These are phyloP conservation scores for Cyrtodaria siliqua DNA, from an alignment of 2,888 invertebrate species.

Conservation along the genomic window DNA sequence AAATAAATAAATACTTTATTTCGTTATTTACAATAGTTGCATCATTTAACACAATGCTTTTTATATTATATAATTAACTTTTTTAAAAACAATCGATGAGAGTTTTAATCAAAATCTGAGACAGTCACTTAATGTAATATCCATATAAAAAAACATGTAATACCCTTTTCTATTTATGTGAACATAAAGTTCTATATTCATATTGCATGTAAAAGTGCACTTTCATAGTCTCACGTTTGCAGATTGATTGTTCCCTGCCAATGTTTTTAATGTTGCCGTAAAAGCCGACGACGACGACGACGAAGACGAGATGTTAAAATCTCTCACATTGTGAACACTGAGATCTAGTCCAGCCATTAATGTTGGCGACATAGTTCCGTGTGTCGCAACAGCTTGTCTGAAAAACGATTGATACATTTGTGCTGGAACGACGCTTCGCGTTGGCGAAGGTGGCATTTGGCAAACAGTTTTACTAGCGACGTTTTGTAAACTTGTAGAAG, in stretches of 20 bases:
- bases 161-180: no score
- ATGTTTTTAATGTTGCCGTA: conserved; percentile 60
- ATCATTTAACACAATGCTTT: background rate
- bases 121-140: no score
- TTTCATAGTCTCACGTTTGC: conserved; percentile 30
- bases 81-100: no score
- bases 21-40: background rate
- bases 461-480: conserved; percentile 19
- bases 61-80: no score
- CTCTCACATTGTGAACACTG: conserved; percentile 51
- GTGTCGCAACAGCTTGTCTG: conserved; percentile 31
- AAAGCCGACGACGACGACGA: conserved; percentile 64
- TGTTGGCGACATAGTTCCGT: conserved; percentile 35
- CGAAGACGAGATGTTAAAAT: conserved; percentile 59
- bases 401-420: conserved; percentile 38
- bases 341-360: conserved; percentile 56
- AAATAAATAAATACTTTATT: conserved; percentile 15
- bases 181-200: no score
- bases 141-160: no score
- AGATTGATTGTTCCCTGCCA: conserved; percentile 54
- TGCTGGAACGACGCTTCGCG: conserved; percentile 31
- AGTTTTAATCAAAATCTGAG: no score
- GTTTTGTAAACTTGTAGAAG: conserved; percentile 36
- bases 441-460: conserved; percentile 23
- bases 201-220: no score